Evolutionary conservation across 2,888 invertebrate genomes (phyloP), one percentile per base, ranked within the genome.

Genomic region (Rotaria magnacalcarata): DNA sequence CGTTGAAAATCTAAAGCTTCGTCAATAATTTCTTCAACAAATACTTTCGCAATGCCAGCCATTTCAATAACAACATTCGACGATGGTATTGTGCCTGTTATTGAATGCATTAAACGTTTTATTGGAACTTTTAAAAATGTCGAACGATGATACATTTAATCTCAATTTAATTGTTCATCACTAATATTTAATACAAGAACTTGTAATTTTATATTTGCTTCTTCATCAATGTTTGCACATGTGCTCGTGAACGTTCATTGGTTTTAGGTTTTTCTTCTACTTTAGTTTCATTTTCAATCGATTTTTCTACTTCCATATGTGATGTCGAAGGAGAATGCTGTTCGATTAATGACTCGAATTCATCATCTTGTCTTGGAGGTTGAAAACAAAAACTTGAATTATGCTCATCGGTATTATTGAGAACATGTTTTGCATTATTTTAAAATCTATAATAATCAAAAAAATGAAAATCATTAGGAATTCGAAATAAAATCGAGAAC

Each of bases 61-160:
- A 99, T 97, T 0, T 99, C 98, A 89, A 99, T 99, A 0, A 99
- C 97, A 84, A 98, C 98, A 93, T 98, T 98, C 90, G 98, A 98
- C 0, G 97, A 96, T 0, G 98, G 96, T 0, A 97, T 95, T 90
- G 96, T 95, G 0, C 97, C 97, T 0, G 98, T 96, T 87, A 97
- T 96, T 0, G 97, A 96, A 19, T 60, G 85, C 52, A 60, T 90
- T 88, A 97, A 93, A 88, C 97, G 93, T 92, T 96, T 97, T 5
- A 99, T 96, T 1, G 97, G 95, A 74, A 98, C 97, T 92, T 97
- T 98, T 0, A 98, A 98, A 91, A 99, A 98, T 0, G 97, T 96
- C 0, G 98, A 95, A 89, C 99, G 93, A 88, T 99, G 92, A 90
- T 95, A 99, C 96, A 98, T 97, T 92, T 99, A 99, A 92, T 99